Evolutionary conservation across 2,113 vertebrate species (phyloP).

Genomic region (Isichthys henryi): DNA sequence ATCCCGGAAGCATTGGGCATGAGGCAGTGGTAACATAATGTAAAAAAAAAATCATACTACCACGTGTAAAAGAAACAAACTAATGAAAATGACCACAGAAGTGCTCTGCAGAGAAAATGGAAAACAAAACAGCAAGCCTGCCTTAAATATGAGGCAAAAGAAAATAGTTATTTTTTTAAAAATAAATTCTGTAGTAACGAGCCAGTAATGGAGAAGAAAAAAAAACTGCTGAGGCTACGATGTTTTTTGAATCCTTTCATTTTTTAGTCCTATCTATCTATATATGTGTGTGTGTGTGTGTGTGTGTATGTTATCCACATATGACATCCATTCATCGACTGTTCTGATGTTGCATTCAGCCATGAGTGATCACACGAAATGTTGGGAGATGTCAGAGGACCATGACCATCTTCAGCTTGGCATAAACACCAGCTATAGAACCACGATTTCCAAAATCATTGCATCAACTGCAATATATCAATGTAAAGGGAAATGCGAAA

Average conservation of each 20-base stretch:
- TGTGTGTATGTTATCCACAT: too few species aligned
- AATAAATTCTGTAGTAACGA: neutral
- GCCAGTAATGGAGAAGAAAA: neutral
- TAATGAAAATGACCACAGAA: neutral
- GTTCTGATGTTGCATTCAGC: neutral
- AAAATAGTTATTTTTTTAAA: neutral
- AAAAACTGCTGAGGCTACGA: neutral
- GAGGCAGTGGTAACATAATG: neutral
- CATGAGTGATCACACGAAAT: too few species aligned
- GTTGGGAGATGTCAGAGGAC: too few species aligned
- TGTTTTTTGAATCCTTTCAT: neutral
- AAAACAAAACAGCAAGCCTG: neutral
- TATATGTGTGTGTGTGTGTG: too few species aligned
- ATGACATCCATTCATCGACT: neutral
- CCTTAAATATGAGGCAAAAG: neutral
- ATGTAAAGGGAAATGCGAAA: too few species aligned
- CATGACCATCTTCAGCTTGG: too few species aligned
- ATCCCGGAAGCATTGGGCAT: too few species aligned
- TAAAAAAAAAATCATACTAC: neutral
- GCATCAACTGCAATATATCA: too few species aligned
- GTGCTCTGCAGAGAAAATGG: neutral
- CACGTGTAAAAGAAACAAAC: neutral
- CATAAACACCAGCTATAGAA: too few species aligned
- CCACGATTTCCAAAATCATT: too few species aligned
- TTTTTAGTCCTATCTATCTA: neutral